Evolutionary conservation across 2,113 vertebrate genomes (phyloP).

Genomic region (Aldabrachelys gigantea): DNA sequence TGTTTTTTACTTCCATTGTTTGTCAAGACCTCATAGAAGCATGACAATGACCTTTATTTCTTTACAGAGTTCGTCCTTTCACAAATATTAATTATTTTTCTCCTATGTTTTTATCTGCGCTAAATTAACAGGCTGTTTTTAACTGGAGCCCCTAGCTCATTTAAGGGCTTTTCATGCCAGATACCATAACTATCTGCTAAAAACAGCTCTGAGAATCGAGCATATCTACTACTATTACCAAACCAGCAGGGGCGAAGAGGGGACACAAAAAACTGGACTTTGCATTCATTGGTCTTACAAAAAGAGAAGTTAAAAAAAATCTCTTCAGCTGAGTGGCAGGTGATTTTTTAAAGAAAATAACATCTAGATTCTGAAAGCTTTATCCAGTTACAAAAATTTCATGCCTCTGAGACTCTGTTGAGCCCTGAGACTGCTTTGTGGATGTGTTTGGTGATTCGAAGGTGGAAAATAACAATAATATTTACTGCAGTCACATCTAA

Average conservation of each 20-base stretch:
- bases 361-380: conserved; percentile 10
- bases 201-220: conserved; percentile 40
- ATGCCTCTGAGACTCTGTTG: not conserved
- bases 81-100: conserved; percentile 54
- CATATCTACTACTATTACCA: not conserved
- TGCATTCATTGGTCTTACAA: conserved; percentile 28
- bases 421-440: not conserved
- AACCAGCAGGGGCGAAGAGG: not conserved
- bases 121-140: conserved; percentile 63
- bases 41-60: conserved; percentile 69
- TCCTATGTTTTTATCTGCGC: conserved; percentile 49
- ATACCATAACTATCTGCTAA: conserved; percentile 35
- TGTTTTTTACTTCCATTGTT: conserved; percentile 62
- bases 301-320: conserved; percentile 44
- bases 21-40: conserved; percentile 39
- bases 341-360: conserved; percentile 3
- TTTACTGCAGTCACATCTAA: not conserved
- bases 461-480: not conserved
- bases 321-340: conserved; percentile 15
- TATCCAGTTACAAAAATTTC: not conserved
- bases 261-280: conserved; percentile 49
- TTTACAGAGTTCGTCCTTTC: conserved; percentile 63
- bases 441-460: not conserved
- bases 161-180: conserved; percentile 47
- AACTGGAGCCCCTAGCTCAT: conserved; percentile 60